Percentiles rank a stretch among this genome's conserved stretches.
These are phyloP conservation scores for Lagenorhynchus albirostris DNA, from an alignment of 2,113 vertebrate species.

Conservation along the genomic window DNA sequence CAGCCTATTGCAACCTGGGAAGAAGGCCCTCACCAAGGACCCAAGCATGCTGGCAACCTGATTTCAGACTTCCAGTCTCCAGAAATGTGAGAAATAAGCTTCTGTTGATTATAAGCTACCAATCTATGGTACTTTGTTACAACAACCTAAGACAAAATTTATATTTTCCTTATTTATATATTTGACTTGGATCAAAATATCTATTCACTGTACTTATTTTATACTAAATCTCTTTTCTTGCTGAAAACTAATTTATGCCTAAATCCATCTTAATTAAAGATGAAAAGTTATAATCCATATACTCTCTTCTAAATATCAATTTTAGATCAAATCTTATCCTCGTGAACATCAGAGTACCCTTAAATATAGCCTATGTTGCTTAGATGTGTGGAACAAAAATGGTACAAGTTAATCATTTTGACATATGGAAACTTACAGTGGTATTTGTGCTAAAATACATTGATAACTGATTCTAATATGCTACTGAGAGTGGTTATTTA, in stretches of 20 bases:
- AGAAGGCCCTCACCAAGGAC: neutral
- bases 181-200: neutral
- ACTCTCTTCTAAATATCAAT: neutral
- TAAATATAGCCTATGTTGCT: neutral
- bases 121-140: neutral
- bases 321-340: neutral
- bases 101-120: neutral
- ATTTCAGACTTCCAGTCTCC: neutral
- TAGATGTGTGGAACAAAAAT: neutral
- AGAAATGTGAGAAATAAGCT: neutral
- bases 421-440: neutral
- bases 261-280: neutral
- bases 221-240: neutral
- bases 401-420: neutral
- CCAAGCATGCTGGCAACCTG: neutral
- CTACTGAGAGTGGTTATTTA: neutral
- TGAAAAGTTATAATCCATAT: neutral
- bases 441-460: neutral
- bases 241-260: neutral
- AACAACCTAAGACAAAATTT: neutral
- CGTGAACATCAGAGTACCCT: neutral
- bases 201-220: neutral
- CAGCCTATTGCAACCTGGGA: neutral
- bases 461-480: neutral
- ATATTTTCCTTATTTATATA: neutral